Base-by-base conservation (phyloP, 2,888 invertebrate genomes). In the Tinea pellionella region DNA sequence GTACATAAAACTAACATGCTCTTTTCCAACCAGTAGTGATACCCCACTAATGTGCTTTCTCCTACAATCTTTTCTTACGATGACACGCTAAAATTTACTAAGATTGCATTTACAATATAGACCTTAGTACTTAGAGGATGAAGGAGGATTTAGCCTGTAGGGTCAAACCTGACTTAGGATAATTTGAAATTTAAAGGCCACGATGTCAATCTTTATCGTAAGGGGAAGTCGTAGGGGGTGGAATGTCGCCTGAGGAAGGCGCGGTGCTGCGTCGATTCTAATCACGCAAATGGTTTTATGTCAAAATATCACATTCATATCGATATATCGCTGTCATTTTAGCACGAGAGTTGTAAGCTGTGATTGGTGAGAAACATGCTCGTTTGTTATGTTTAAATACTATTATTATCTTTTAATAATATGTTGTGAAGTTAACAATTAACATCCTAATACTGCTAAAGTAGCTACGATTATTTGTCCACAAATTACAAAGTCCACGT, bases 181-280 rank as follows among this genome's bases (percentile, higher is more conserved):
- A 80, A 81, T 81, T 80, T 69, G 74, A 74, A 78, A 77, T 73
- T 80, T 78, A 78, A 78, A 76, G 74, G 77, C 72, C 64, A 67
- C 72, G 78, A 84, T 83, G 84, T 84, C 86, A 85, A 86, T 86
- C 85, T 86, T 85, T 87, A 85, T 82, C 81, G 85, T 75, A 78
- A 81, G 80, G 85, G 85, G 80, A 85, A 84, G 81, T 81, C 75
- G 77, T 76, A 74, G 71, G 70, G 74, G 75, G 74, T 72, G 66
- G 67, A 66, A 64, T 68, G 66, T 66, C 67, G 69, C 67, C 37
- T 68, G 68, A 81, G 84, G 37, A 37, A 37, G 85, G 85, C 77
- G 84, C 81, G 85, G 73, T 79, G 69, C 75, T 80, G 80, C 81
- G 83, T 83, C 85, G 82, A 83, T 83, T 83, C 80, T 84, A 86